These are phyloP conservation scores for Cremastinae sp. DNA, from an alignment of 2,888 invertebrate genomes.

Conservation along the genomic window DNA sequence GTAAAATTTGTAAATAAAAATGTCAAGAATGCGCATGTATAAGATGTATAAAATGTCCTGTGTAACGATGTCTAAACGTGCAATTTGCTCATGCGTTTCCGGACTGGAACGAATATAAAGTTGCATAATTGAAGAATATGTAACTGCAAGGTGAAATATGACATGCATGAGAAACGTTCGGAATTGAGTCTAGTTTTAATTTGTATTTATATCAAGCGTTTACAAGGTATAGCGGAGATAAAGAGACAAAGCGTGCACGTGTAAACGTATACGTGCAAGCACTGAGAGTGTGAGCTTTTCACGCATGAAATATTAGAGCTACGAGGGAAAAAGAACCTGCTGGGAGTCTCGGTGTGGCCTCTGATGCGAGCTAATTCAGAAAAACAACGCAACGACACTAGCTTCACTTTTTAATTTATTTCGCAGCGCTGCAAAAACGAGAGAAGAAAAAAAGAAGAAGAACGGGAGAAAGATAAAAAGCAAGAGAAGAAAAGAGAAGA, in stretches of 20 bases:
- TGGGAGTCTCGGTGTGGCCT: slow-evolving; percentile 22
- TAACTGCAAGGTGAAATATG: too few relatives aligned
- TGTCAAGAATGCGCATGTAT: too few relatives aligned
- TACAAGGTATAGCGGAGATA: slow-evolving; percentile 40
- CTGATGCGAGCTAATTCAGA: slow-evolving; percentile 32
- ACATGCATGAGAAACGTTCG: too few relatives aligned
- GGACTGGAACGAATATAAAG: too few relatives aligned
- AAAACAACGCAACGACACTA: slow-evolving; percentile 44
- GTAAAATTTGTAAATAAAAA: too few relatives aligned
- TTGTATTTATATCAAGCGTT: too few relatives aligned
- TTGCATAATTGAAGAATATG: too few relatives aligned
- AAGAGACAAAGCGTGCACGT: slow-evolving; percentile 33
- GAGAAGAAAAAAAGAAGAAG: slow-evolving; percentile 1
- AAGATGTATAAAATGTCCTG: too few relatives aligned
- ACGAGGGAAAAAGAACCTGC: not conserved
- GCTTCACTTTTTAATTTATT: slow-evolving; percentile 14
- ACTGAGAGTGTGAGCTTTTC: slow-evolving; percentile 31
- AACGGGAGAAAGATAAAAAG: not conserved
- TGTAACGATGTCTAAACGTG: too few relatives aligned
- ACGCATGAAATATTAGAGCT: slow-evolving; percentile 39
- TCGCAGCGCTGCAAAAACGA: not conserved
- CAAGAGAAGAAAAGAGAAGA: not conserved
- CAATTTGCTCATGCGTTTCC: too few relatives aligned
- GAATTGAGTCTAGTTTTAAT: too few relatives aligned
- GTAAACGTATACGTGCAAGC: slow-evolving; percentile 5